These are phyloP conservation scores for Silurus aristotelis DNA, from an alignment of 2,797 vertebrate species.

Conservation along the genomic window DNA sequence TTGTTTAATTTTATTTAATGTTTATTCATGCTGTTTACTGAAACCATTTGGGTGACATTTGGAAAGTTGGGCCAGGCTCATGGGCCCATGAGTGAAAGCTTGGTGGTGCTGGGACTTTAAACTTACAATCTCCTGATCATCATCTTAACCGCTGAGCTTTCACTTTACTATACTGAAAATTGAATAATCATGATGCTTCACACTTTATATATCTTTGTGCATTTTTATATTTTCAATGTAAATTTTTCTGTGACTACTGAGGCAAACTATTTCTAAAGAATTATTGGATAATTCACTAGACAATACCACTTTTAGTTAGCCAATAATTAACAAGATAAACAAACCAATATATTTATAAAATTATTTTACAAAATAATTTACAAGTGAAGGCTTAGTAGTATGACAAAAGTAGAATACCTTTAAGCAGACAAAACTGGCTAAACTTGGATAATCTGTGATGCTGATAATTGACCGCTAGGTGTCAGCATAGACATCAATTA, in stretches of 20 bases:
- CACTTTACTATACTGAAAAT: background rate
- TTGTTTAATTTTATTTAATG: background rate
- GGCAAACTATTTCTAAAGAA: background rate
- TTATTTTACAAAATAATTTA: background rate
- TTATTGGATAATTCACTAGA: background rate
- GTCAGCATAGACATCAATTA: conserved; percentile 31
- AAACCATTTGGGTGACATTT: background rate
- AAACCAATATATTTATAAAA: background rate
- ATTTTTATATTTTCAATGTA: background rate
- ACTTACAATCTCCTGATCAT: no score
- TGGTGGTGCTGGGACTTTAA: no score
- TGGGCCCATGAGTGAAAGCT: no score
- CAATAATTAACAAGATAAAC: background rate
- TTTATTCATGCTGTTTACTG: background rate
- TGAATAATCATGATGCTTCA: background rate
- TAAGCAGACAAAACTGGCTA: background rate
- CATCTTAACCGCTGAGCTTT: no score
- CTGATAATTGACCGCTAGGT: conserved; percentile 51
- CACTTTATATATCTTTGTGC: background rate
- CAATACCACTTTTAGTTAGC: background rate
- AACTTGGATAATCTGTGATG: conserved; percentile 13
- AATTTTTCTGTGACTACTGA: background rate
- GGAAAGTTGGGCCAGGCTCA: no score
- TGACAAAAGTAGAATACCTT: background rate
- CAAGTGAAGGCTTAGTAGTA: background rate